Evolutionary conservation across 2,888 invertebrate genomes (phyloP), one percentile per base, ranked within the genome.

Genomic region (Odontocerum albicorne): DNA sequence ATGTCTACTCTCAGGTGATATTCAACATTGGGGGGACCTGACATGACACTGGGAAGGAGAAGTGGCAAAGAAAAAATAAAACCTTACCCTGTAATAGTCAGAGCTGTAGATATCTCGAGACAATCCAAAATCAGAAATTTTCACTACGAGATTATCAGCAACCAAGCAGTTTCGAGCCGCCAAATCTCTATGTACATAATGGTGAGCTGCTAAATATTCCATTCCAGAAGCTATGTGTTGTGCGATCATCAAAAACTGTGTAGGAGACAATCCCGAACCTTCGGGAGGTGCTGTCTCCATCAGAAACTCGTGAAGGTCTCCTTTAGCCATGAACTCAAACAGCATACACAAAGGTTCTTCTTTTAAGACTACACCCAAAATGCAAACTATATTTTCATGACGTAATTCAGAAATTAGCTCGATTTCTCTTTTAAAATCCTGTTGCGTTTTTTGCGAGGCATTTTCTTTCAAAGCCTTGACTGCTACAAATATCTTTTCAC

Each of bases 281-380:
- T 88, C 90, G 52, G 87, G 87, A 1, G 96, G 96, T 0, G 96
- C 95, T 67, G 96, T 89, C 1, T 87, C 84, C 67, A 95, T 90
- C 16, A 99, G 77, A 73, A 95, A 97, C 72, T 98, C 97, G 68
- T 98, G 97, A 47, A 99, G 79, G 72, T 99, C 97, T 0, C 98
- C 97, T 71, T 94, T 87, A 0, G 92, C 90, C 96, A 98, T 97
- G 69, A 93, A 96, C 71, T 99, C 98, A 73, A 98, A 98, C 16
- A 99, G 75, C 93, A 97, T 96, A 68, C 95, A 95, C 70, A 91
- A 82, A 0, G 96, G 95, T 67, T 93, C 90, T 65, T 92, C 90
- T 65, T 90, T 88, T 57, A 92, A 80, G 53, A 93, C 90, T 6
- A 96, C 94, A 0, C 96, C 97, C 55, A 98, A 80, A 63, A 98